Percentiles rank a stretch among this genome's conserved stretches.
Evolutionary conservation across 2,113 vertebrate species (phyloP).

Genomic region (Struthio camelus): DNA sequence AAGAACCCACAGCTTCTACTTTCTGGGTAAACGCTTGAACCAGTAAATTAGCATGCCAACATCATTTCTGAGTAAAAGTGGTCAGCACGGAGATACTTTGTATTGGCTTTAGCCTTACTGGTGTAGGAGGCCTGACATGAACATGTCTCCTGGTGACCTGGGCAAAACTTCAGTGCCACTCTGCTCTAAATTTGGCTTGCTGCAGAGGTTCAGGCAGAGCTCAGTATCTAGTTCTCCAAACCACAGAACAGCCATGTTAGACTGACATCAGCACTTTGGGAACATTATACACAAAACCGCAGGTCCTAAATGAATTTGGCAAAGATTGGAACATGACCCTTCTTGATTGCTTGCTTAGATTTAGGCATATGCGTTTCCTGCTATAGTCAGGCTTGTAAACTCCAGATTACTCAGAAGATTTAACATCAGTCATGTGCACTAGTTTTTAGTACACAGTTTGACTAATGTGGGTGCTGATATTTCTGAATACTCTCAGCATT

Average conservation of each 20-base stretch:
- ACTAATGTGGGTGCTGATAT: not conserved
- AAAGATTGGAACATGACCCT: not conserved
- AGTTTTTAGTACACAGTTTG: not conserved
- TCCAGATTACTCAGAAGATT: not conserved
- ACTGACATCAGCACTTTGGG: not conserved
- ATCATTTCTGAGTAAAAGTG: not conserved
- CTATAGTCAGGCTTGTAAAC: not conserved
- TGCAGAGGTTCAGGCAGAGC: not conserved
- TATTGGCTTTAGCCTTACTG: not conserved
- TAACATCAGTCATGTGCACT: rapidly evolving
- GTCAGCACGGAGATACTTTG: not conserved
- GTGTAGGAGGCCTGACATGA: no score
- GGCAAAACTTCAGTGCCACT: no score
- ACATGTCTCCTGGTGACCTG: no score
- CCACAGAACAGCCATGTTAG: rapidly evolving
- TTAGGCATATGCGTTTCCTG: not conserved
- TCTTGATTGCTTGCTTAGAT: not conserved
- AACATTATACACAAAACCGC: not conserved
- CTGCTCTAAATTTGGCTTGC: no score
- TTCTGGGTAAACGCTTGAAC: not conserved
- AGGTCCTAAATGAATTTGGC: not conserved
- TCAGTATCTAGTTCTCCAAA: not conserved
- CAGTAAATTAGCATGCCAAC: not conserved
- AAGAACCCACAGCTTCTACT: not conserved
- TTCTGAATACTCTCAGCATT: not conserved